Conservation (phyloP, 1,140 invertebrate species). For the Chironomus striatipennis region DNA sequence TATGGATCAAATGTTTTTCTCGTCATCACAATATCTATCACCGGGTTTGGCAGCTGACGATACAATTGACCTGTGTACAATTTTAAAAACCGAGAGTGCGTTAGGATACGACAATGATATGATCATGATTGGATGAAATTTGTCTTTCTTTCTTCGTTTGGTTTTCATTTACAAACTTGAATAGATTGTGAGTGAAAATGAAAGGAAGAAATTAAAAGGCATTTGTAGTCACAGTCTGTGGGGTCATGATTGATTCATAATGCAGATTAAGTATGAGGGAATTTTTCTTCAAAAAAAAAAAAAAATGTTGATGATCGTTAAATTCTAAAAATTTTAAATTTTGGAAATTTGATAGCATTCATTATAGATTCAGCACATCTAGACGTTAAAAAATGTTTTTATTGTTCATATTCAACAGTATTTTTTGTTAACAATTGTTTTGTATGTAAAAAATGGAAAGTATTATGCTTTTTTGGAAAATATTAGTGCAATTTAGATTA, state of each 20-base stretch:
- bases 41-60: neutral
- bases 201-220: neutral
- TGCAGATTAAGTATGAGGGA: too few relatives aligned
- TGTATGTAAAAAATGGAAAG: too few relatives aligned
- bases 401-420: too few relatives aligned
- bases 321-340: too few relatives aligned
- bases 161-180: neutral
- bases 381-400: too few relatives aligned
- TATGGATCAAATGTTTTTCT: conserved; percentile 21
- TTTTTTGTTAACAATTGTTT: too few relatives aligned
- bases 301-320: too few relatives aligned
- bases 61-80: conserved; percentile 6
- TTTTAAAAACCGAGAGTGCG: neutral
- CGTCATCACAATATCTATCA: conserved; percentile 5
- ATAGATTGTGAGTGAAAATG: neutral
- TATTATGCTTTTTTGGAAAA: neutral
- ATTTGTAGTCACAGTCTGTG: neutral
- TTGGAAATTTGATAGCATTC: too few relatives aligned
- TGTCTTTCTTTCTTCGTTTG: neutral
- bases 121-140: conserved; percentile 18
- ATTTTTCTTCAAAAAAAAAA: neutral
- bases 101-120: conserved; percentile 6
- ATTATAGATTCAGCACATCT: too few relatives aligned
- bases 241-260: neutral
- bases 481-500: neutral